Evolutionary conservation across 2,888 invertebrate species (phyloP), one percentile per base, ranked within the genome.

Genomic region (Scrobipalpa atriplicella): DNA sequence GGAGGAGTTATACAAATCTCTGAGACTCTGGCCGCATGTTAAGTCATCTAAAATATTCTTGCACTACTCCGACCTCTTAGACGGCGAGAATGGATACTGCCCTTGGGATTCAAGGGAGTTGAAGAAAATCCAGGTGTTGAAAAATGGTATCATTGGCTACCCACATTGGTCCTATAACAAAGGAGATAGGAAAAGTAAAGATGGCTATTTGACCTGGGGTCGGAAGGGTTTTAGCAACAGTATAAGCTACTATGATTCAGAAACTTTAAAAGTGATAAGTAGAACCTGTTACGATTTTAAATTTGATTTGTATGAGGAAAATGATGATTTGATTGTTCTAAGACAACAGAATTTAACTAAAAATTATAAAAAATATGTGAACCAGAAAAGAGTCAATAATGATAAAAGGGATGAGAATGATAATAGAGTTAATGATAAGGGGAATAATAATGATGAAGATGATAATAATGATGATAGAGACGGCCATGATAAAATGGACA

Each of bases 61-160:
- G 52, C 52, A 52, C 19, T 52, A 52, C 19, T 52, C 52, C 8
- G 52, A 52, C 19, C 5, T 19, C 9, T 19, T 52, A 52, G 52
- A 52, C 2, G 18, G 18, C 2, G 52, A 3, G 2, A 19, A 52
- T 18, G 52, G 52, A 3, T 52, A 52, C 18, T 18, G 5, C 5
- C 16, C 52, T 1, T 5, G 18, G 8, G 19, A 18, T 19, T 2
- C 0, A 1, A 19, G 9, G 6, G 9, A 52, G 19, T 7, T 10
- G 19, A 52, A 52, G 18, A 52, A 52, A 19, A 19, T 52, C 19
- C 52, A 52, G 10, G 19, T 52, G 16, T 6, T 52, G 9, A 19
- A 52, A 52, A 52, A 52, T 52, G 52, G 52, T 52, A 10, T 52
- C 1, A 52, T 52, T 19, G 52, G 52, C 9, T 52, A 52, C 10